Evolutionary conservation across 2,113 vertebrate species (phyloP), one percentile per base, ranked within the genome.

Genomic region (Hypomesus transpacificus): DNA sequence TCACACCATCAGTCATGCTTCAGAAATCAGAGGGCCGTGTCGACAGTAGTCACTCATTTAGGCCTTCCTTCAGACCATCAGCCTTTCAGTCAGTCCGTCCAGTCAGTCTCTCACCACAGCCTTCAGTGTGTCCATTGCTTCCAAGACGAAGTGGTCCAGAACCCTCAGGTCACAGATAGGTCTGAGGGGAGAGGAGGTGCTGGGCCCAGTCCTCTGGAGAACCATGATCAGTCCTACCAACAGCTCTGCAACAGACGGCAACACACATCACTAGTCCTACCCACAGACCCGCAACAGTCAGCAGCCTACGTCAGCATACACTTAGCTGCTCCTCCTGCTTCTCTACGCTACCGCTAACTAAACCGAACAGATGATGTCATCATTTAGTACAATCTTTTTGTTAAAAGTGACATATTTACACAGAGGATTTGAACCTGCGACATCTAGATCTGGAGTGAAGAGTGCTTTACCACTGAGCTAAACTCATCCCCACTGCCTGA

Each of bases 151-250:
- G 39, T 84, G 82, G 73, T 87, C 83, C 84, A 91, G 80, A 54
- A 92, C 85, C 2, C 82, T 76, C 46, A 64, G 82, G 68, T 91
- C 91, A 79, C 91, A 92, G 31, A 91, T 74, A 66, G 88, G 88
- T 9, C 69, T 71, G 2, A 72, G 17, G 0, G 81, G 81, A 4
- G 75, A 73, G 1, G 73, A 73, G 51, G 58, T 71, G 17, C 73
- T 75, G 3, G 75, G 78, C 24, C 67, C 73, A 46, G 79, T 71
- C 78, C 83, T 76, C 62, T 79, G 26, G 39, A 85, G 66, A 67
- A 89, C 73, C 39, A 87, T 58, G 18, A 83, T n/a, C 16, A 86
- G 80, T 60, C 88, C 52, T 51, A 46, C 50, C 69, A 81, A 59
- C 74, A 84, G 79, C 59, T 74, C 86, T 87, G 50, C 16, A 61